A percentile compares a stretch with the other conserved stretches of the same genome.
These are phyloP conservation scores for Papilio elwesi DNA, from an alignment of 2,888 invertebrate species.

Conservation along the genomic window DNA sequence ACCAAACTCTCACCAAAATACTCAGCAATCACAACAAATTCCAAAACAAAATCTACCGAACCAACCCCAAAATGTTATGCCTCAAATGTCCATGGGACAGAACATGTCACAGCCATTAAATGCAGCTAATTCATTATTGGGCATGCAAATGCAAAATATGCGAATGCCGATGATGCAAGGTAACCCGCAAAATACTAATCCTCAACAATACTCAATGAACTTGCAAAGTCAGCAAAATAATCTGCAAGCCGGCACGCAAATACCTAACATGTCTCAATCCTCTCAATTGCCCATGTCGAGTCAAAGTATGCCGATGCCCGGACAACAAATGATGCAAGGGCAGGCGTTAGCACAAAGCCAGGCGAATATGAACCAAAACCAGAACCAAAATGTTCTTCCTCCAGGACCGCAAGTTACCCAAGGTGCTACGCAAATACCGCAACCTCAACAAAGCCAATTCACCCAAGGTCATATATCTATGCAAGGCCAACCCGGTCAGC, in stretches of 20 bases:
- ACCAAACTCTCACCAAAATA: slow-evolving; percentile 59
- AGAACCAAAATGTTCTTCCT: slow-evolving; percentile 55
- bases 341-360: slow-evolving; percentile 45
- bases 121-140: slow-evolving; percentile 65
- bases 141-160: slow-evolving; percentile 75
- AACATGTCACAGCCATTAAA: slow-evolving; percentile 63
- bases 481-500: slow-evolving; percentile 58
- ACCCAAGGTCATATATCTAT: slow-evolving; percentile 56
- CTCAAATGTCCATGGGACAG: slow-evolving; percentile 62
- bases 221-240: slow-evolving; percentile 61
- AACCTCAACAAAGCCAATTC: slow-evolving; percentile 49
- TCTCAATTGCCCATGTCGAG: slow-evolving; percentile 58
- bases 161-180: slow-evolving; percentile 72
- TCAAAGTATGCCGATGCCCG: slow-evolving; percentile 60
- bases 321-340: slow-evolving; percentile 57
- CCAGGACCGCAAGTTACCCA: slow-evolving; percentile 56
- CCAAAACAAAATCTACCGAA: slow-evolving; percentile 38
- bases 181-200: slow-evolving; percentile 60
- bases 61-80: slow-evolving; percentile 57
- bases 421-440: slow-evolving; percentile 50
- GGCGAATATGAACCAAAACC: slow-evolving; percentile 42
- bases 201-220: slow-evolving; percentile 66
- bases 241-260: slow-evolving; percentile 59
- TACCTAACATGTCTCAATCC: slow-evolving; percentile 57
- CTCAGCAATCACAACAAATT: slow-evolving; percentile 60